Evolutionary conservation across 2,888 invertebrate species (phyloP).

Genomic region (Desoria tigrina): DNA sequence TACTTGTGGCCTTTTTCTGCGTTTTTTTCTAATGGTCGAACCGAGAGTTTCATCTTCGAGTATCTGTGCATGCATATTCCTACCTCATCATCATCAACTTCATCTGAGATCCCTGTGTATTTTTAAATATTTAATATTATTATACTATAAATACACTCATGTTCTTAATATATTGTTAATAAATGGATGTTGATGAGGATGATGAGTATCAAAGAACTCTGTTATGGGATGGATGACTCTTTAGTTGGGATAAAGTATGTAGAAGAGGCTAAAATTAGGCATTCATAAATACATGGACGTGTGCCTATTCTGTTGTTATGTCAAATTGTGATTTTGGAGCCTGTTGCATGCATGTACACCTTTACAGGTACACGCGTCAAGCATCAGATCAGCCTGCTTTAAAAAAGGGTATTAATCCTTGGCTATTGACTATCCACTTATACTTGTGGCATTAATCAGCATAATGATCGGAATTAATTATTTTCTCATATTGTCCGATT

Average conservation of each 20-base stretch:
- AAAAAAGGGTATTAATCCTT: too few species aligned
- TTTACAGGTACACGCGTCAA: too few species aligned
- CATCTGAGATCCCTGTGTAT: neutral
- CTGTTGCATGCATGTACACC: too few species aligned
- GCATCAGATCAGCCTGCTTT: too few species aligned
- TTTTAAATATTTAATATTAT: neutral
- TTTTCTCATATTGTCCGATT: neutral
- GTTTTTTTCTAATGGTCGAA: too few species aligned
- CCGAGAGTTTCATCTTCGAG: too few species aligned
- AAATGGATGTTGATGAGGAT: neutral
- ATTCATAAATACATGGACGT: neutral
- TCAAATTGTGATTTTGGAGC: too few species aligned
- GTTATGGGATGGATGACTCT: too few species aligned
- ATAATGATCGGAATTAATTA: neutral
- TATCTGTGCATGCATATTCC: slow-evolving; percentile 14
- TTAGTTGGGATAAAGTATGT: too few species aligned
- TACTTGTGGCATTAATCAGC: neutral
- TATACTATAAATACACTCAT: neutral
- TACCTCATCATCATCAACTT: slow-evolving; percentile 5
- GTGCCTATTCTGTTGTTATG: neutral
- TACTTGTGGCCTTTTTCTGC: neutral
- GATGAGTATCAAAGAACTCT: too few species aligned
- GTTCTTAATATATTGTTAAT: neutral
- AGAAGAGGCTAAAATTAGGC: slow-evolving; percentile 4
- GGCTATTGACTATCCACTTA: too few species aligned